Base-by-base conservation (phyloP, 2,797 vertebrate species). In the Muscicapa striata region DNA sequence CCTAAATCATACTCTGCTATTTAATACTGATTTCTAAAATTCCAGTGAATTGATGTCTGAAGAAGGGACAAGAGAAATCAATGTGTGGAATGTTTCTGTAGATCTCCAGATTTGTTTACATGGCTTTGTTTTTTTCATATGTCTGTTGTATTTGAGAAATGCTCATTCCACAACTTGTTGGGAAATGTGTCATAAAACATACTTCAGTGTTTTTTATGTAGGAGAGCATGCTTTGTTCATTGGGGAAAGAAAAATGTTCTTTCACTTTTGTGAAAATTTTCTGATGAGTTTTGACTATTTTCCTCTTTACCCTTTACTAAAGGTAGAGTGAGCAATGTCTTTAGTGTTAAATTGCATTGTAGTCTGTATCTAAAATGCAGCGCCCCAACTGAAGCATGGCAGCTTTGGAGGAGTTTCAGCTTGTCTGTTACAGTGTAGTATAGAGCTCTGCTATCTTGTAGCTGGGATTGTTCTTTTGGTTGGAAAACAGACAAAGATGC, bases 401-500 rank as follows among this genome's bases (percentile, higher is more conserved):
- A 51, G 6, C 30, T 80, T 48, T 46, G 72, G 16, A 45, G 62
- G 45, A 16, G 49, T 68, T 87, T 72, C 30, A 45, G 23, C 20
- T 74, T 43, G 11, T 61, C 30, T 49, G 3, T 54, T 83, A 10
- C 0, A 34, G 29, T 13, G 30, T 59, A 14, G 22, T 13, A 4
- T 36, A 16, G 13, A 63, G 22, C 41, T 73, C 69, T 84, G 82
- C 29, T 84, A 1, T 68, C 57, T 82, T 24, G 4, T 70, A 30
- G 73, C 78, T 72, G 3, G 5, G 43, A 26, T 80, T 75, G 24
- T 52, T 84, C 64, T n/a, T 89, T 63, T 43, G 27, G 20, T 51
- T 91, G 51, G 74, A 84, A 75, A 74, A n/a, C 82, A 70, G 83
- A 78, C 74, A 88, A 46, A 87, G 83, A 58, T 41, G 14, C 46